phyloP scores from a whole-genome alignment of 1,140 invertebrate genomes.

The Bombus confusus region DNA sequence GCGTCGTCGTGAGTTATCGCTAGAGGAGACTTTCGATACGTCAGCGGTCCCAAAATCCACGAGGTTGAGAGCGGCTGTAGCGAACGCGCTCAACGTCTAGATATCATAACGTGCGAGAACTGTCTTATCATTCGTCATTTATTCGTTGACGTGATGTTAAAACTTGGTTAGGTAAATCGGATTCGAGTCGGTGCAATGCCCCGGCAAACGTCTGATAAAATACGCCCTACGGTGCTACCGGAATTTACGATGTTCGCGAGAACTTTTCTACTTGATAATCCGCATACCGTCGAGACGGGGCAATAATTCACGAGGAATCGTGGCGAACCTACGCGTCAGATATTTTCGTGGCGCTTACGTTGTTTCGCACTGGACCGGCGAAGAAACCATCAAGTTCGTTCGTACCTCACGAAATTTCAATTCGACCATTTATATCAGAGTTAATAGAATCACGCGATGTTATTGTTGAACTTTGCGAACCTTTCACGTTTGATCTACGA shows the following conservation, averaged over 20 bases:
- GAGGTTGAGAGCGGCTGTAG: too few relatives aligned
- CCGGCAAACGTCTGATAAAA: conserved; percentile 3
- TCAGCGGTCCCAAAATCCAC: background rate
- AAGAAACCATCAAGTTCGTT: background rate
- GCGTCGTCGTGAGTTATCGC: conserved; percentile 15
- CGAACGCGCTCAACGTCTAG: background rate
- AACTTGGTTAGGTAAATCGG: conserved; percentile 52
- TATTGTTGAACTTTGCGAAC: too few relatives aligned
- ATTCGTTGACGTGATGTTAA: conserved; percentile 9
- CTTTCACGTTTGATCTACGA: background rate
- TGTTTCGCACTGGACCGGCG: background rate
- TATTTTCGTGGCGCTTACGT: conserved; percentile 9
- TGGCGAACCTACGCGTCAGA: conserved; percentile 1
- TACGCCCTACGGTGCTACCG: too few relatives aligned
- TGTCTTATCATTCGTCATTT: background rate
- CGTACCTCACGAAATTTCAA: background rate
- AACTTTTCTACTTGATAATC: conserved; percentile 44
- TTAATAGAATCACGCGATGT: background rate
- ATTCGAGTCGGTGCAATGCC: conserved; percentile 14
- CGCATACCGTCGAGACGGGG: conserved; percentile 16
- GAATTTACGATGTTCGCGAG: conserved; percentile 20
- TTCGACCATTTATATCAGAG: background rate
- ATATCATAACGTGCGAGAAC: background rate
- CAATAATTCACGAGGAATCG: conserved; percentile 40
- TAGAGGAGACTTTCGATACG: background rate